Conservation (phyloP, 1,140 invertebrate genomes). For the Drosophila suzukii region DNA sequence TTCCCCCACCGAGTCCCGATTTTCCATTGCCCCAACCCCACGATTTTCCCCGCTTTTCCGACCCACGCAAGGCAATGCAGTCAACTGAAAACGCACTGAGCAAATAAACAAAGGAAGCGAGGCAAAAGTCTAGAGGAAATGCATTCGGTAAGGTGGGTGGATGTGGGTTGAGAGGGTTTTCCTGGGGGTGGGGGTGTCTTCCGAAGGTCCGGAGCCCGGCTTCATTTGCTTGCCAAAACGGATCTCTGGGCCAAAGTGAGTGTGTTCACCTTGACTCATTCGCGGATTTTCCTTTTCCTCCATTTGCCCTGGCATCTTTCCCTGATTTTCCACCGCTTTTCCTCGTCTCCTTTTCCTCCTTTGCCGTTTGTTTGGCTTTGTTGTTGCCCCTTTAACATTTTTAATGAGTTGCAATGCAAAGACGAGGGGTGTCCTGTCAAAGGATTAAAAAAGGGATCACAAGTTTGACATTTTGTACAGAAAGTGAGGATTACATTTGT, state of each 20-base stretch:
- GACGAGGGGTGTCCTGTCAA: slow-evolving; percentile 26
- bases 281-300: slow-evolving; percentile 36
- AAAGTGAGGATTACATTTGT: neutral
- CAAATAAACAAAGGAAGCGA: slow-evolving; percentile 38
- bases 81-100: slow-evolving; percentile 37
- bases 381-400: slow-evolving; percentile 46
- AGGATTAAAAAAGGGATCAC: slow-evolving; percentile 21
- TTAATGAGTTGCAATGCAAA: slow-evolving; percentile 59
- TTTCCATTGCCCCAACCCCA: slow-evolving; percentile 1
- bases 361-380: slow-evolving; percentile 38
- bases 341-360: neutral
- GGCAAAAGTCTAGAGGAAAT: slow-evolving; percentile 37
- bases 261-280: slow-evolving; percentile 53
- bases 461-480: slow-evolving; percentile 22
- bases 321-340: slow-evolving; percentile 12
- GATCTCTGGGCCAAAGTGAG: slow-evolving; percentile 34
- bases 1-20: slow-evolving; percentile 1
- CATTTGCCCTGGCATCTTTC: slow-evolving; percentile 30
- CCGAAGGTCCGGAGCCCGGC: slow-evolving; percentile 6
- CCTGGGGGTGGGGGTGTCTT: slow-evolving; percentile 1
- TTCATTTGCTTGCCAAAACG: slow-evolving; percentile 33
- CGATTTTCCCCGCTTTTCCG: slow-evolving; percentile 13
- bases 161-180: neutral
- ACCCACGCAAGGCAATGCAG: slow-evolving; percentile 29
- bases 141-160: slow-evolving; percentile 13